Evolutionary conservation across 2,113 vertebrate species (phyloP), one percentile per base, ranked within the genome.

Genomic region (Osmerus mordax): DNA sequence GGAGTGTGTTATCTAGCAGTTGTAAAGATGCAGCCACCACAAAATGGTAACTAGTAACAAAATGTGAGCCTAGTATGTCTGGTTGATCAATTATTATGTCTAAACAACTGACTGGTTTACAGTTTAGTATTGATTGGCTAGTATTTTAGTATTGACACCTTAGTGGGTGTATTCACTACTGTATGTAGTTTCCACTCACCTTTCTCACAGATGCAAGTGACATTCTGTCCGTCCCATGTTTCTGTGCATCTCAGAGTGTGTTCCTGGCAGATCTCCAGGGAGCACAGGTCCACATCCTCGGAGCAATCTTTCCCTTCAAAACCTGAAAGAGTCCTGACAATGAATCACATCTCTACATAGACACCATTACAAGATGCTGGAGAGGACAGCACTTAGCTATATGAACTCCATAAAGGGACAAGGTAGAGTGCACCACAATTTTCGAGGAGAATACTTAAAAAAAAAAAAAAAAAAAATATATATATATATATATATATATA

Each of bases 281-380:
- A 81, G 85, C 88, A 87, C 19, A 90, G 85, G 80, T 89, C 86
- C 69, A 88, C 71, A 55, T 90, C 86, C 73, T 86, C 71, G 1
- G 88, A 89, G 73, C 89, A 90, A 28, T 89, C 83, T 70, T 82
- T 88, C 52, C 82, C 86, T 78, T 85, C 86, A 78, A 87, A 90
- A 25, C 90, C 88, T 87, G 78, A 69, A 76, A 77, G 65, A 79
- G 11, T 12, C 18, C 67, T 36, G 23, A 74, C 63, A 78, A 13
- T 19, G 3, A 68, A 54, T 23, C 15, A 14, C 15, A 13, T 23
- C 11, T 11, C 51, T 2, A 9, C 4, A 9, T n/a, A 19, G n/a
- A 1, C 1, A 13, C 14, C 13, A 63, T 25, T 15, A 32, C 18
- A 64, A 15, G n/a, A 47, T 13, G 8, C 12, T 16, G 1, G 3